Percentiles rank a stretch among this genome's conserved stretches.
phyloP scores from a whole-genome alignment of 2,113 vertebrate genomes.

The Prochilodus magdalenae region DNA sequence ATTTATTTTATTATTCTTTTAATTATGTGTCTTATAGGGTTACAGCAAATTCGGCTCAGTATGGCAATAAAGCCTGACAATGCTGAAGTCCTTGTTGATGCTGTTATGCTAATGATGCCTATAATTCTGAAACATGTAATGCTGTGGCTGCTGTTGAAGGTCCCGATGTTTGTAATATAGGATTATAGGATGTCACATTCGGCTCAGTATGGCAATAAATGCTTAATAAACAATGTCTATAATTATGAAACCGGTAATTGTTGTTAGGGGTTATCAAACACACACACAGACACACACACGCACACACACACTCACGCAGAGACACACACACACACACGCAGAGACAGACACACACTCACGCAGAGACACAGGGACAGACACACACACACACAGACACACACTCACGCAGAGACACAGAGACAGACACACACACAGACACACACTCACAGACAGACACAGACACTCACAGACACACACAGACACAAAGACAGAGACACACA shows the following conservation, averaged over 20 bases:
- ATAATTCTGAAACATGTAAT: constrained; percentile 15
- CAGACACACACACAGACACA: background rate
- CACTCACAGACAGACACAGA: too few species aligned
- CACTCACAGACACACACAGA: background rate
- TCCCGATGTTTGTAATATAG: too few species aligned
- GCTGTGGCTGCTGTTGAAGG: too few species aligned
- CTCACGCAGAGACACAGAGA: background rate
- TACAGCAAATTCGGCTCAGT: background rate
- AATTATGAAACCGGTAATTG: too few species aligned
- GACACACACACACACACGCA: background rate
- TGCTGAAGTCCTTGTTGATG: background rate
- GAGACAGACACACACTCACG: background rate
- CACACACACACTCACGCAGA: too few species aligned
- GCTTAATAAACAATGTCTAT: background rate
- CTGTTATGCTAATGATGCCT: background rate
- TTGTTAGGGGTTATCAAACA: too few species aligned
- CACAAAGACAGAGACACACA: background rate
- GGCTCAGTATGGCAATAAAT: background rate
- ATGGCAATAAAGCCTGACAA: background rate
- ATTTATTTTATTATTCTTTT: background rate
- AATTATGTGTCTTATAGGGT: background rate
- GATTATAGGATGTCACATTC: background rate
- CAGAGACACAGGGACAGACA: background rate
- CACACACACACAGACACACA: background rate
- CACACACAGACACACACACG: too few species aligned